Evolutionary conservation across 2,113 vertebrate genomes (phyloP).

Genomic region (Tachysurus fulvidraco): DNA sequence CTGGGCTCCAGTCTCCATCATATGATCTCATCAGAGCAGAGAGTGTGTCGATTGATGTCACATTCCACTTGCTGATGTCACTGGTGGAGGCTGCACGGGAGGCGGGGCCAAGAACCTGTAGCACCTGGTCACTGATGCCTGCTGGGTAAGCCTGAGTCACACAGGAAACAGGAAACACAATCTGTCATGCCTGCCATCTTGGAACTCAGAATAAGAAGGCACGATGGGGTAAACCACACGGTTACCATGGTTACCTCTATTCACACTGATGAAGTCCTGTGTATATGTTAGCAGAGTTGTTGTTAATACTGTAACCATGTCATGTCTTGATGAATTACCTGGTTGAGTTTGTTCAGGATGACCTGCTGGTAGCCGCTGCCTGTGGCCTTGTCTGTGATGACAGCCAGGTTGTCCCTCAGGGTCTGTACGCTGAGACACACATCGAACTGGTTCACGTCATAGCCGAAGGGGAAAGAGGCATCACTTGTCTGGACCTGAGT

Average conservation of each 20-base stretch:
- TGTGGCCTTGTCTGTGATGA: slow-evolving; percentile 57
- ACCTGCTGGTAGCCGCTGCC: slow-evolving; percentile 55
- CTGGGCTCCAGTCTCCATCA: slow-evolving; percentile 61
- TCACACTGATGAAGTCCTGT: not conserved
- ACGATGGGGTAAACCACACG: not conserved
- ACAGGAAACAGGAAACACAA: not conserved
- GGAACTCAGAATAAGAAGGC: not conserved
- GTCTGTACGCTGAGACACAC: slow-evolving; percentile 61
- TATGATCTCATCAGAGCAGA: slow-evolving; percentile 61
- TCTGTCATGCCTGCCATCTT: not conserved
- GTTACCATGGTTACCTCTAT: not conserved
- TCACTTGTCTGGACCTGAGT: slow-evolving; percentile 59
- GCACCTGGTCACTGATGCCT: slow-evolving; percentile 61
- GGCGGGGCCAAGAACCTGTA: slow-evolving; percentile 62
- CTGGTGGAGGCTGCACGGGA: slow-evolving; percentile 59
- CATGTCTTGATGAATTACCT: slow-evolving; percentile 58
- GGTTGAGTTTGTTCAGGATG: slow-evolving; percentile 67
- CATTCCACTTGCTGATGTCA: slow-evolving; percentile 66
- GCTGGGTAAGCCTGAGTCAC: slow-evolving; percentile 62
- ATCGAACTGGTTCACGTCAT: slow-evolving; percentile 65
- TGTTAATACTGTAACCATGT: not conserved
- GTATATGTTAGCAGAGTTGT: not conserved
- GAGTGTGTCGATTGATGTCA: slow-evolving; percentile 70
- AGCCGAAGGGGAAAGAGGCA: slow-evolving; percentile 65
- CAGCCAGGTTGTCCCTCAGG: slow-evolving; percentile 64